Evolutionary conservation across 1,140 invertebrate genomes (phyloP), one percentile per base, ranked within the genome.

Genomic region (Diabrotica virgifera): DNA sequence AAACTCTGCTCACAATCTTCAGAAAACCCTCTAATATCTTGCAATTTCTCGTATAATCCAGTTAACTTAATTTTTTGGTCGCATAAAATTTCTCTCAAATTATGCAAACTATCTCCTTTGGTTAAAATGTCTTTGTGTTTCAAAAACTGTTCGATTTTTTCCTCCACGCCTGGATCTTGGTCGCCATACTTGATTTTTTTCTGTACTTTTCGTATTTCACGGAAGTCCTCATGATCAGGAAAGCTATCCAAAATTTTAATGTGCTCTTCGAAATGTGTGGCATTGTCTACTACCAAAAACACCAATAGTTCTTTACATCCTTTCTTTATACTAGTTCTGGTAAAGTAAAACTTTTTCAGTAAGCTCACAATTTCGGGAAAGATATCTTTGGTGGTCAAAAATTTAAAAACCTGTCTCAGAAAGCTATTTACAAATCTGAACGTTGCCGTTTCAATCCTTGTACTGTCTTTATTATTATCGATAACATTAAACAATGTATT

Each of bases 161-260:
- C 74, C 36, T 80, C 70, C 0, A 86, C 73, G 38, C 70, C 77
- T 7, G 65, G 59, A 14, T 64, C 54, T 12, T 72, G 67, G 10
- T 70, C 63, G 10, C 62, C 70, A 66, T 82, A 79, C 66, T 81
- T 82, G 5, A 82, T 63, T 36, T 74, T 54, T 4, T 73, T 57
- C 53, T 81, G 77, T 46, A 80, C 69, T 36, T 66, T n/a, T 11
- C 69, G 59, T 6, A 82, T 75, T 9, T 75, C 59, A 12, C 71
- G 24, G 69, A 85, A 85, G 5, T 74, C 46, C 5, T 66, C 58
- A 12, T 73, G 63, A 35, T 77, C 71, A 9, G 86, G 83, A 61
- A 89, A 83, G 7, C 81, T 80, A 68, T 86, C 83, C 7, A 88
- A 72, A 37, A 73, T 74, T 35, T 73, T 59, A 36, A 86, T 82